These are phyloP conservation scores for Yponomeuta evonymella DNA, from an alignment of 2,888 invertebrate genomes.

Conservation along the genomic window DNA sequence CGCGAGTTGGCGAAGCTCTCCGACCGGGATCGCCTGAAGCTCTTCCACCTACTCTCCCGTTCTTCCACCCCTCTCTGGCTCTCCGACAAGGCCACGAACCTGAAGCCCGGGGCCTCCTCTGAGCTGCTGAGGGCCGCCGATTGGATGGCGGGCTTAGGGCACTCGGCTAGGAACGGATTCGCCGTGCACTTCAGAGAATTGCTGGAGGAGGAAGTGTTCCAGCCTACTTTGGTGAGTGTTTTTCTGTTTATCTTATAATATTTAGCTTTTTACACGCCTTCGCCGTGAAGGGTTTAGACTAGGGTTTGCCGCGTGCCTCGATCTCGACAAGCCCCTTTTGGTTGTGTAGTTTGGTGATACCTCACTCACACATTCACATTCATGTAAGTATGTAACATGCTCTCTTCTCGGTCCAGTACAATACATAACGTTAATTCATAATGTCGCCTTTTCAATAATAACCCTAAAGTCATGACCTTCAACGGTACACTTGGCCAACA, in stretches of 20 bases:
- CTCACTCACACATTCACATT: no score
- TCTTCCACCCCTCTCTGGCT: constrained; percentile 58
- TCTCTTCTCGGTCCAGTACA: no score
- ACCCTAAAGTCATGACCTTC: no score
- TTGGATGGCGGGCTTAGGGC: constrained; percentile 84
- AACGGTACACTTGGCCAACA: no score
- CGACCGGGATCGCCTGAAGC: constrained; percentile 40
- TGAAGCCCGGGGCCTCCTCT: neutral
- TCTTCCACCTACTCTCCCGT: constrained; percentile 41
- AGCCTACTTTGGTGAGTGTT: constrained; percentile 78
- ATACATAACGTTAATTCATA: no score
- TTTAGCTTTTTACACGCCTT: no score
- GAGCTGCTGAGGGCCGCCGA: constrained; percentile 78
- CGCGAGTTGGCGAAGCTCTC: constrained; percentile 53
- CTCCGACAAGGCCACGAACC: neutral
- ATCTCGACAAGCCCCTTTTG: no score
- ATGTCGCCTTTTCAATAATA: no score
- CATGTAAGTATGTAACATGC: no score
- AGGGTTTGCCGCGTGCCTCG: no score
- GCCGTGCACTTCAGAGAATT: constrained; percentile 83
- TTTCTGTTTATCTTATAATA: neutral
- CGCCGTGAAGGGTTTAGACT: no score
- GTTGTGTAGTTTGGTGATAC: no score
- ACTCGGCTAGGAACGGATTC: constrained; percentile 82
- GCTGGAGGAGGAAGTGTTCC: constrained; percentile 74